Conservation (phyloP, 2,888 invertebrate species). For the Mythimna loreyi region DNA sequence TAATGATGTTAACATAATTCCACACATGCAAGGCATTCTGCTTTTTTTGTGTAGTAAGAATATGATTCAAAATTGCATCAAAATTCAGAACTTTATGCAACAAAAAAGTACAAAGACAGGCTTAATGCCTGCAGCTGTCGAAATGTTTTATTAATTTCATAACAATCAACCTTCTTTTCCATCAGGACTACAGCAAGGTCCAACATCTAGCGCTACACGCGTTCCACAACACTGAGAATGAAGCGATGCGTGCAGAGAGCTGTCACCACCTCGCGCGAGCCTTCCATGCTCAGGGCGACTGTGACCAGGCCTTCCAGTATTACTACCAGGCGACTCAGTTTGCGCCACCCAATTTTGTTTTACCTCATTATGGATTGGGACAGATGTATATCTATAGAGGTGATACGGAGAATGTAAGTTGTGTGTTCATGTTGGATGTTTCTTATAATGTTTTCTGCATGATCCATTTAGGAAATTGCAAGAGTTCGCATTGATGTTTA, state of each 20-base stretch:
- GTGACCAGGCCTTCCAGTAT: conserved; percentile 99
- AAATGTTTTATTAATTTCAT: too few relatives aligned
- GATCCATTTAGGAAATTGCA: background rate
- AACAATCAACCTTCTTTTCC: background rate
- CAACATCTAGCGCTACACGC: conserved; percentile 99
- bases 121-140: too few relatives aligned
- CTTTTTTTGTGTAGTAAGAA: too few relatives aligned
- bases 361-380: conserved; percentile 99
- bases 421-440: background rate
- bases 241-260: conserved; percentile 99
- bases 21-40: too few relatives aligned
- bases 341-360: conserved; percentile 97
- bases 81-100: too few relatives aligned
- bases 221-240: conserved; percentile 99
- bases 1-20: too few relatives aligned
- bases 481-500: background rate
- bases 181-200: conserved; percentile 97
- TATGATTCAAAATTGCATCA: too few relatives aligned
- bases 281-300: conserved; percentile 98
- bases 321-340: conserved; percentile 99
- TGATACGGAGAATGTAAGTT: conserved; percentile 97
- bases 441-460: background rate
- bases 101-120: too few relatives aligned
- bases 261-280: conserved; percentile 99
- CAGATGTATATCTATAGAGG: conserved; percentile 99